phyloP scores from a whole-genome alignment of 2,113 vertebrate species.

The Ochotona princeps region DNA sequence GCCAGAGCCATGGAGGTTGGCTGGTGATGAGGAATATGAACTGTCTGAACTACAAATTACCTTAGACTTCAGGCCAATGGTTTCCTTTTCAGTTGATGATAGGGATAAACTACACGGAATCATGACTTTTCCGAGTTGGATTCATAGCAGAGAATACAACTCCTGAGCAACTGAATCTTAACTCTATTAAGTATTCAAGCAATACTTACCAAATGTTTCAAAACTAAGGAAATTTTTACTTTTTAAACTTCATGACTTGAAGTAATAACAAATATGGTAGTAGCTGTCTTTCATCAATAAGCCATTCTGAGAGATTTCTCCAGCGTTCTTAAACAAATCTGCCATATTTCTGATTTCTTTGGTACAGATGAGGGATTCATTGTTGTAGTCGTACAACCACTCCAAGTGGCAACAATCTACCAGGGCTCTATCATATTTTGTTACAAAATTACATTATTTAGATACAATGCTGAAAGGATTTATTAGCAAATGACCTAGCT shows the following conservation, averaged over 20 bases:
- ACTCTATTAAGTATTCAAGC: not conserved
- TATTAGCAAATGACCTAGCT: not conserved
- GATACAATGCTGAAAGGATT: not conserved
- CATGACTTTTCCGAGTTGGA: not conserved
- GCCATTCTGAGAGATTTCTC: not conserved
- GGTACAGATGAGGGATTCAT: not conserved
- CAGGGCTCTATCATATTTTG: not conserved
- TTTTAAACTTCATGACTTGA: not conserved
- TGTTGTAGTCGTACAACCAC: not conserved
- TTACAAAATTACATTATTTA: not conserved
- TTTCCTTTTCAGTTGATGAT: not conserved
- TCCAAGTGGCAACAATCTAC: not conserved
- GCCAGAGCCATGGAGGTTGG: not conserved
- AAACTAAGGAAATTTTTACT: not conserved
- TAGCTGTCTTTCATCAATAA: not conserved
- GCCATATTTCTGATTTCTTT: not conserved
- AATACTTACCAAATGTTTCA: not conserved
- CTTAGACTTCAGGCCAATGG: not conserved
- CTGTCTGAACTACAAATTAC: not conserved
- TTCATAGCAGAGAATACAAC: not conserved
- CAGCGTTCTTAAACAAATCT: not conserved
- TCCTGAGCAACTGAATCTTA: not conserved
- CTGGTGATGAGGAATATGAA: not conserved
- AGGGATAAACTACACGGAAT: not conserved
- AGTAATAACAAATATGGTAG: too few species aligned